A percentile compares a stretch with the other conserved stretches of the same genome.
Conservation (phyloP, 2,113 vertebrate species). For the Formicarius rufipectus region DNA sequence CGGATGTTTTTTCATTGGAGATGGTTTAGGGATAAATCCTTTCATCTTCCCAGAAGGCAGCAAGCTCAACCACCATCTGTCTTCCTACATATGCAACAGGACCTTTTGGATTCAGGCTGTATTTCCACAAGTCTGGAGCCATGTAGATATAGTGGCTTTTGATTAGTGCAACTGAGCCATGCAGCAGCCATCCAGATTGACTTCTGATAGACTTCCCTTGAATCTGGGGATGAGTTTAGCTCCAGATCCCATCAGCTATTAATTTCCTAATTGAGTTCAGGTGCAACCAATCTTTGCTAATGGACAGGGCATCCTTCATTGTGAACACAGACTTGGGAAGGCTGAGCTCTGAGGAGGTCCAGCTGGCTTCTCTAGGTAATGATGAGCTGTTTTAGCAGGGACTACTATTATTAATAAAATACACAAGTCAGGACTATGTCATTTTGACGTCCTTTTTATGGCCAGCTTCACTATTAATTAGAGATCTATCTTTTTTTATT, state of each 20-base stretch:
- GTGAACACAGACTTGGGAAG: neutral
- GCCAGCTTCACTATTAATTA: neutral
- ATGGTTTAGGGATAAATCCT: neutral
- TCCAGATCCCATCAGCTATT: neutral
- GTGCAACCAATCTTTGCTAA: neutral
- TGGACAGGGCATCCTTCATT: neutral
- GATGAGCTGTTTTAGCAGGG: neutral
- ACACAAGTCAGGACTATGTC: neutral
- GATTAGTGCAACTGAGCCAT: neutral
- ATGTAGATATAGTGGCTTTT: neutral
- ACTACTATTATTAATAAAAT: neutral
- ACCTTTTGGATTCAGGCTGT: neutral
- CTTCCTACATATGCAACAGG: neutral
- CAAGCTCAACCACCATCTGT: neutral
- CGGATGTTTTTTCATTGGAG: neutral
- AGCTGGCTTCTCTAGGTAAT: neutral
- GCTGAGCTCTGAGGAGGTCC: neutral
- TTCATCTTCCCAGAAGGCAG: neutral
- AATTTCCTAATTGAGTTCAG: neutral
- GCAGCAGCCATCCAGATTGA: neutral
- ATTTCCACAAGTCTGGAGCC: neutral
- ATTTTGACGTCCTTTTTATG: neutral
- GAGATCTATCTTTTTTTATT: neutral
- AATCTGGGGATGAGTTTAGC: neutral
- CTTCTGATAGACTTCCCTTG: neutral